Evolutionary conservation across 2,113 vertebrate species (phyloP).

Genomic region (Machaerirhynchus nigripectus): DNA sequence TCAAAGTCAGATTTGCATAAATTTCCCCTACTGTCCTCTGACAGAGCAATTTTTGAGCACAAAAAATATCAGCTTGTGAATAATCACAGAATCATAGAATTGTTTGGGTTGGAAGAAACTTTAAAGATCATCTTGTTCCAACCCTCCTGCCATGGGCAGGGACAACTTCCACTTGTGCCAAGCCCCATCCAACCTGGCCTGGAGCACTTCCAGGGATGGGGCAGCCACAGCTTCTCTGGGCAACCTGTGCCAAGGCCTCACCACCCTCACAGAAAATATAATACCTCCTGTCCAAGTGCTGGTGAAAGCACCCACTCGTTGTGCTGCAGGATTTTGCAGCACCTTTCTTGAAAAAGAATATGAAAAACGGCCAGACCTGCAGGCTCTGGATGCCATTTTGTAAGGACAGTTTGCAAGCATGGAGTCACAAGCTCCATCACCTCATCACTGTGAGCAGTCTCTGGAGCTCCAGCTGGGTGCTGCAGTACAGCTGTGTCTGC

Average conservation of each 20-base stretch:
- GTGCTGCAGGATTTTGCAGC: background rate
- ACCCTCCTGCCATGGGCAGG: background rate
- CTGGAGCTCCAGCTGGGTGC: background rate
- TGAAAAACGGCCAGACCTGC: background rate
- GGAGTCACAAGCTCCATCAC: accelerated
- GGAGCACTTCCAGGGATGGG: background rate
- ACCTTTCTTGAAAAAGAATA: background rate
- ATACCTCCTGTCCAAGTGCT: background rate
- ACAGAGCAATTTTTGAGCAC: background rate
- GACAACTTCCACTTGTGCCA: background rate
- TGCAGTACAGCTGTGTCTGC: background rate
- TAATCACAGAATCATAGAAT: background rate
- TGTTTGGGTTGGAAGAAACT: background rate
- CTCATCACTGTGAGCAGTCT: background rate
- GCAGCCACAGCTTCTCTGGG: background rate
- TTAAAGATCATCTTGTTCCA: background rate
- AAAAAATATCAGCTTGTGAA: background rate
- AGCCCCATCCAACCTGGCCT: background rate
- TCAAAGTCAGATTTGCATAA: background rate
- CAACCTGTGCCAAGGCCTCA: background rate
- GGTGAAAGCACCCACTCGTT: background rate
- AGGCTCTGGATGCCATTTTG: background rate
- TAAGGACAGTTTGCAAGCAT: background rate
- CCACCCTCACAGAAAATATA: background rate
- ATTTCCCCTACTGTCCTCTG: background rate